These are phyloP conservation scores for Coregonus suidteri DNA, from an alignment of 2,797 vertebrate species.

Conservation along the genomic window DNA sequence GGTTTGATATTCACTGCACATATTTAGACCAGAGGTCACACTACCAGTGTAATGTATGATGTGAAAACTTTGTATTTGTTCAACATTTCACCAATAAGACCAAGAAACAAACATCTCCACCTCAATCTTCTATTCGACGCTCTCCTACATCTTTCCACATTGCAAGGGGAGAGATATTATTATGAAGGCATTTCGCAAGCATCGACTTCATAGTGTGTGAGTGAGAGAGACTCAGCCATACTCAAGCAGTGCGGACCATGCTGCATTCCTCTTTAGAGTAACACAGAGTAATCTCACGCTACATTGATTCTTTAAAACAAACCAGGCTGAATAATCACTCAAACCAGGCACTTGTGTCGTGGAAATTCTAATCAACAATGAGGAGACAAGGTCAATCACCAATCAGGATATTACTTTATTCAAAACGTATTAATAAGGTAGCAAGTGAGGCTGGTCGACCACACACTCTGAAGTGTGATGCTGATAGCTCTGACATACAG, in stretches of 20 bases:
- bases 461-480: no score
- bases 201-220: not conserved
- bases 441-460: no score
- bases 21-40: conserved; percentile 41
- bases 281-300: conserved; percentile 66
- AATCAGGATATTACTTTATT: no score
- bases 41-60: conserved; percentile 58
- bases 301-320: conserved; percentile 62
- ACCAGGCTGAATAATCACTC: conserved; percentile 67
- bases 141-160: conserved; percentile 42
- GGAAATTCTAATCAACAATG: no score
- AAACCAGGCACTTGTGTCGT: conserved; percentile 31
- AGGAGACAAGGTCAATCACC: no score
- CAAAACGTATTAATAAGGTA: no score
- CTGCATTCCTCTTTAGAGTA: conserved; percentile 54
- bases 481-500: no score
- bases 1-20: conserved; percentile 46
- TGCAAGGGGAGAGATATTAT: conserved; percentile 55
- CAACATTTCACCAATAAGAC: conserved; percentile 8
- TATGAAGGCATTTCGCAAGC: conserved; percentile 60
- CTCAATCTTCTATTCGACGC: not conserved
- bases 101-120: conserved; percentile 7
- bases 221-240: conserved; percentile 49
- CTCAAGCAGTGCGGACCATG: conserved; percentile 54
- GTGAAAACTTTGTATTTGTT: conserved; percentile 46